phyloP scores from a whole-genome alignment of 2,888 invertebrate species.

The Anarsia innoxiella region DNA sequence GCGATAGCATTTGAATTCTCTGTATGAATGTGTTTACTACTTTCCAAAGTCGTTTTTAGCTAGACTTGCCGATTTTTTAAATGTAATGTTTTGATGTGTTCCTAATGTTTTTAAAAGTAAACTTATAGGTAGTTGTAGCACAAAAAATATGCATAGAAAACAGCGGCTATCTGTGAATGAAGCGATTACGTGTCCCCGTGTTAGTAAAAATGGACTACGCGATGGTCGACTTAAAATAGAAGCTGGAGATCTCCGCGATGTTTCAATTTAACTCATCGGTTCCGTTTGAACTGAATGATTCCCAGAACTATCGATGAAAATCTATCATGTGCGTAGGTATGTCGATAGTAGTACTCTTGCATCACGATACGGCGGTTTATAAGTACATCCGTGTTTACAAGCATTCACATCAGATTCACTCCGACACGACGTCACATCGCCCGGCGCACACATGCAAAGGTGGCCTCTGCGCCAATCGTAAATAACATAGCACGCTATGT shows the following conservation, averaged over 20 bases:
- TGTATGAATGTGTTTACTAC: too few species aligned
- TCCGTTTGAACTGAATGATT: too few species aligned
- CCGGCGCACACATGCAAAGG: slow-evolving; percentile 41
- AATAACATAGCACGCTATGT: slow-evolving; percentile 42
- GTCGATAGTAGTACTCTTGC: slow-evolving; percentile 15
- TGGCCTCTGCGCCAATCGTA: slow-evolving; percentile 60
- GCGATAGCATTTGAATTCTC: too few species aligned
- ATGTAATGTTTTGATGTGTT: too few species aligned
- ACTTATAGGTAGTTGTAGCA: too few species aligned
- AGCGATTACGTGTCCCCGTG: slow-evolving; percentile 22
- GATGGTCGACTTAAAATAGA: slow-evolving; percentile 64
- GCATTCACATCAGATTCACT: slow-evolving; percentile 37
- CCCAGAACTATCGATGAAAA: slow-evolving; percentile 1
- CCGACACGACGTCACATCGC: slow-evolving; percentile 56
- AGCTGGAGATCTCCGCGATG: slow-evolving; percentile 43
- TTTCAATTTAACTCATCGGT: slow-evolving; percentile 23
- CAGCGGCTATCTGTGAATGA: slow-evolving; percentile 38
- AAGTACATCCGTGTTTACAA: slow-evolving; percentile 56
- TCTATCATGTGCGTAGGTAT: slow-evolving; percentile 9
- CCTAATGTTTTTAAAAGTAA: too few species aligned
- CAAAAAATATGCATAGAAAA: too few species aligned
- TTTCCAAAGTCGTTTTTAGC: too few species aligned
- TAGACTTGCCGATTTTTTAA: too few species aligned
- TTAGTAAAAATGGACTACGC: slow-evolving; percentile 50
- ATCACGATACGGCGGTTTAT: slow-evolving; percentile 15